Evolutionary conservation across 2,113 vertebrate species (phyloP), one percentile per base, ranked within the genome.

Genomic region (Epinephelus cyanopodus): DNA sequence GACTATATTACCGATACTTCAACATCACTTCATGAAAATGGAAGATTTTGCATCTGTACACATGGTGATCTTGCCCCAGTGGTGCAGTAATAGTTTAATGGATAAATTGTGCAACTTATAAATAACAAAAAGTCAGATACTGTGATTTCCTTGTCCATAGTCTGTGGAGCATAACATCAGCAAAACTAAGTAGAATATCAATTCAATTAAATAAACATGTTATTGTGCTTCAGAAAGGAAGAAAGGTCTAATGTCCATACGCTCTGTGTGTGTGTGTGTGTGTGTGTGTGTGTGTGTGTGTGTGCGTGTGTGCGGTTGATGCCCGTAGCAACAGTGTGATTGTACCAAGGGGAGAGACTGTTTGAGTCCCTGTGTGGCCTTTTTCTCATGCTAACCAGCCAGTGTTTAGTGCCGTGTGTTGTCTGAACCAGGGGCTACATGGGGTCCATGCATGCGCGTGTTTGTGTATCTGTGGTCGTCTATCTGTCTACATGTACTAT

Each of bases 351-450:
- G 66, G 74, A 81, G 67, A 54, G 77, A 61, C 70, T 58, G 84
- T 77, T 83, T 69, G 65, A 84, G 90, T 89, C 90, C 82, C 74
- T 87, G 93, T 87, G 84, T 91, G 90, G 93, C 87, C 93, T 81
- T 73, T 77, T 82, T 77, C 75, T 89, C 87, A 86, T 90, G 85
- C 85, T 79, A 90, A 90, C 84, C 74, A 89, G 77, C 77, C 58
- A 58, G 57, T 77, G 81, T 86, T 89, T 84, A 81, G 75, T 60
- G 69, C 13, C 50, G 74, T 74, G 70, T 79, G 71, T 84, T 85
- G 77, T 87, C 65, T 75, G 81, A 81, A 81, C 61, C 71, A 60
- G 79, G 27, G 90, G 84, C 84, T 86, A 82, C 79, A 52, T 12
- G 62, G 71, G 84, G 56, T 76, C 54, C 57, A 54, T 74, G 61